A percentile compares a stretch with the other conserved stretches of the same genome.
Evolutionary conservation across 2,888 invertebrate genomes (phyloP).

Genomic region (Apamea epomidion): DNA sequence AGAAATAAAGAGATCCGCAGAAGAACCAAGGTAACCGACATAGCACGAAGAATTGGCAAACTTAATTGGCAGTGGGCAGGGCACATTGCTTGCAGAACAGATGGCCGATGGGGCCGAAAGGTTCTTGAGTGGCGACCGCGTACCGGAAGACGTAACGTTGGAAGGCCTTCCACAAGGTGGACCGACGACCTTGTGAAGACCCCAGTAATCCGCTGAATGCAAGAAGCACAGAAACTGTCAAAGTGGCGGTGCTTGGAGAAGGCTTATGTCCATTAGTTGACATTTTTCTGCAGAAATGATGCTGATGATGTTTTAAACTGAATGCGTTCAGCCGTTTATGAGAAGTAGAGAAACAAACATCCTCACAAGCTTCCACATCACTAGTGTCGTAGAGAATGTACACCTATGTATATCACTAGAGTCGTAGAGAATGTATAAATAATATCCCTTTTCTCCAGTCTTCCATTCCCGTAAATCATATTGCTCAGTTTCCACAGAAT

Average conservation of each 20-base stretch:
- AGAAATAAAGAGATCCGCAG: not conserved
- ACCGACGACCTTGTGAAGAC: not conserved
- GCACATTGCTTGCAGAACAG: too few relatives aligned
- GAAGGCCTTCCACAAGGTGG: not conserved
- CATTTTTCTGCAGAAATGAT: not conserved
- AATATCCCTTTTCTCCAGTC: not conserved
- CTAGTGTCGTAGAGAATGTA: not conserved
- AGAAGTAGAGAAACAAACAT: not conserved
- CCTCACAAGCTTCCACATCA: not conserved
- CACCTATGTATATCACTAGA: not conserved
- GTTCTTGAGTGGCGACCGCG: too few relatives aligned
- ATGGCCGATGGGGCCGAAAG: too few relatives aligned
- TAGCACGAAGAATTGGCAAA: too few relatives aligned
- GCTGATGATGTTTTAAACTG: not conserved
- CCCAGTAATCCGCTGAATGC: not conserved
- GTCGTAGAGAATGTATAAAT: not conserved
- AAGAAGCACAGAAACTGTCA: not conserved
- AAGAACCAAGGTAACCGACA: not conserved
- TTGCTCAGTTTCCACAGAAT: not conserved
- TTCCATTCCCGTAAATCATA: slow-evolving; percentile 2
- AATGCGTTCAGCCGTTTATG: not conserved
- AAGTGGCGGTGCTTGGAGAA: not conserved
- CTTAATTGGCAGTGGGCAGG: too few relatives aligned
- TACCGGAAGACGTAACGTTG: not conserved
- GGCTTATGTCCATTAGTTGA: not conserved